Evolutionary conservation across 2,113 vertebrate genomes (phyloP).

Genomic region (Leptobrachium leishanense): DNA sequence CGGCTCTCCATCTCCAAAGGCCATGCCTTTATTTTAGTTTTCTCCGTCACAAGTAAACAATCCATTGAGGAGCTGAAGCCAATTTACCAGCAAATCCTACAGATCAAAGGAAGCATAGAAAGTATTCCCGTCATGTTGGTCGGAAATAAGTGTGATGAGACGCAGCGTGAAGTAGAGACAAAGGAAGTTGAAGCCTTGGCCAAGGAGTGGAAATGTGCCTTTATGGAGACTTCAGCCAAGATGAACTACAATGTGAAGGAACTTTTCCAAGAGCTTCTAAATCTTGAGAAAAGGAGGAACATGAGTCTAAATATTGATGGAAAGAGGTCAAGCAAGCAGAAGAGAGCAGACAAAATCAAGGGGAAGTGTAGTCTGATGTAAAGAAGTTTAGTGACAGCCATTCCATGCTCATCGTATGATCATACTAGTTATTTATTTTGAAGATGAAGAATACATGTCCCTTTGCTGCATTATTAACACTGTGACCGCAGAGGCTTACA

Average conservation of each 20-base stretch:
- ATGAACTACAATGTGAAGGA: conserved; percentile 98
- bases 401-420: conserved; percentile 24
- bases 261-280: conserved; percentile 97
- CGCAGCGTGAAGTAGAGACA: conserved; percentile 90
- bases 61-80: conserved; percentile 95
- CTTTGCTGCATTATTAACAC: conserved; percentile 44
- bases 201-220: conserved; percentile 92
- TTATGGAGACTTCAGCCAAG: conserved; percentile 98
- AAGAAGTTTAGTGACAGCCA: conserved; percentile 28
- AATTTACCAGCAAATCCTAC: conserved; percentile 92
- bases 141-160: conserved; percentile 96
- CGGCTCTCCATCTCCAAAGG: conserved; percentile 95
- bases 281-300: conserved; percentile 90
- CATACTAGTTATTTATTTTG: conserved; percentile 8
- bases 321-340: conserved; percentile 88
- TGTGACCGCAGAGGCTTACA: conserved; percentile 53
- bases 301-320: conserved; percentile 93
- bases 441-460: conserved; percentile 36
- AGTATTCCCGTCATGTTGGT: conserved; percentile 95
- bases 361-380: conserved; percentile 93
- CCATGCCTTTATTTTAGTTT: conserved; percentile 95
- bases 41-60: conserved; percentile 92
- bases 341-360: conserved; percentile 91
- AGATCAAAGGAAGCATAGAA: conserved; percentile 92
- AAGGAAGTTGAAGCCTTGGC: conserved; percentile 88